Evolutionary conservation across 1,140 invertebrate species (phyloP), one percentile per base, ranked within the genome.

Genomic region (Acromyrmex charruanus): DNA sequence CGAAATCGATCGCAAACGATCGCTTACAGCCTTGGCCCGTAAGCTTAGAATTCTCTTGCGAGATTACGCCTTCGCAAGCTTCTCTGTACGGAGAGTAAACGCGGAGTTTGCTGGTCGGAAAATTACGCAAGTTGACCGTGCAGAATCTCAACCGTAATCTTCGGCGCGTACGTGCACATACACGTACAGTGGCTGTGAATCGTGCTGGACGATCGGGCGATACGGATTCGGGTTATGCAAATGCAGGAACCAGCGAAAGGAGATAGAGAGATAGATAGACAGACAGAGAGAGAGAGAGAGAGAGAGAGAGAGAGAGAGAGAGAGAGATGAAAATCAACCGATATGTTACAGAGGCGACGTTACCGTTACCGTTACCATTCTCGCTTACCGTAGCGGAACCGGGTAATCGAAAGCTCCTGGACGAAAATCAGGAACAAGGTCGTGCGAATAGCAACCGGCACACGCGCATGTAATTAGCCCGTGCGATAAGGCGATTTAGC

Each of bases 401-500:
- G 65, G 25, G 85, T 86, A 86, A 86, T 80, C 85, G 85, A 86
- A 86, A 86, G 85, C 85, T 35, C 35, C 55, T 4, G 35, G 1
- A 81, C 75, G 85, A 80, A 86, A 86, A 86, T 86, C 85, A 86
- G 85, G 85, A 86, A 86, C 85, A 86, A 86, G 85, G 85, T 86
- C 85, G 85, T 69, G 75, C 28, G 49, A 66, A 59, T 25, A 35
- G 68, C 66, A 49, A 72, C 51, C 66, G 68, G 51, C 79, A 72
- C 79, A 68, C 72, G 74, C 72, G 58, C 82, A 82, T 21, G 69
- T 82, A 82, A 82, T 82, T 82, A 82, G 53, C 68, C 44, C 25
- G 51, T 59, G 63, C 85, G 77, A 81, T 65, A 68, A 80, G 51
- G 63, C 77, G 63, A 81, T 79, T 81, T 86, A 69, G 59, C 85